Evolutionary conservation across 2,888 invertebrate genomes (phyloP), one percentile per base, ranked within the genome.

Genomic region (Calameuta filiformis): DNA sequence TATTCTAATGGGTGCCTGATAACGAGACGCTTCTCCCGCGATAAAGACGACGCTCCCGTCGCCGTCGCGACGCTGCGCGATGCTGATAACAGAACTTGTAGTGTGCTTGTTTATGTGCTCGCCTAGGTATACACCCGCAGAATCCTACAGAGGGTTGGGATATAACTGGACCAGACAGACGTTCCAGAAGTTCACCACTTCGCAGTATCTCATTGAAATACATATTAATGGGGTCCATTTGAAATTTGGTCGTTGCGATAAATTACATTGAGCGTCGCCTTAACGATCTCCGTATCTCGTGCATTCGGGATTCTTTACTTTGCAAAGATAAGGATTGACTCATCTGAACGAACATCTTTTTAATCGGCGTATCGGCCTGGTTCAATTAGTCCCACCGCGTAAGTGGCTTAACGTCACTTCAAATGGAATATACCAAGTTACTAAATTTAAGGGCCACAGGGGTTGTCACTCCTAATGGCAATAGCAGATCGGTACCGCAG

Each of bases 1-100:
- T 92, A 92, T 91, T 91, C 91, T 92, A 92, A 92, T 92, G 91
- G 91, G 87, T 86, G 85, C 84, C 89, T 86, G 91, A 92, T 92
- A 92, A 91, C 90, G 89, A 89, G 90, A 90, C 90, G 88, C 86
- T 84, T 82, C 80, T 83, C 80, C 81, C 80, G 81, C 78, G 85
- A 82, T 82, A 79, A 82, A 83, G 84, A 84, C 83, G 82, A 69
- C 40, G 40, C 40, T 40, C 40, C 40, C 83, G 85, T 89, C 88
- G 89, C 87, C 88, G 87, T 88, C 86, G 86, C 87, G 91, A 87
- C 89, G 91, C 91, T 91, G 91, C 87, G 89, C 89, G 86, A 83
- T 87, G 87, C 90, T 90, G 91, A 91, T 91, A 91, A 91, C 87
- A 84, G 84, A 82, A 82, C 80, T 81, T 84, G 83, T 83, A 81